phyloP scores from a whole-genome alignment of 2,797 vertebrate species.

The Kryptolebias ocellatus region DNA sequence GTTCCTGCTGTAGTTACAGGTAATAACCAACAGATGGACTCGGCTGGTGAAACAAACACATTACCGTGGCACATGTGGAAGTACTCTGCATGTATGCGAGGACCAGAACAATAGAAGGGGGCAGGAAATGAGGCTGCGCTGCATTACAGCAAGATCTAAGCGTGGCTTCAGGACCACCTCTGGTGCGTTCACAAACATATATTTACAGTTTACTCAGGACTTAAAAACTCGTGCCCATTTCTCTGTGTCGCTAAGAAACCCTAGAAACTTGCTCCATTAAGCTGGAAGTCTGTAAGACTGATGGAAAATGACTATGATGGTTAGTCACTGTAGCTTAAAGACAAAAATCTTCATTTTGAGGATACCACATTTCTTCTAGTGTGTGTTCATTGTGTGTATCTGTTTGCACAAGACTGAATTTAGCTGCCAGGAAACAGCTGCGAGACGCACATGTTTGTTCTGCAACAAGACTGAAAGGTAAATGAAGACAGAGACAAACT shows the following conservation, averaged over 20 bases:
- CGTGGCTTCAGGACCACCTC: constrained; percentile 26
- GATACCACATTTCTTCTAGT: too few species aligned
- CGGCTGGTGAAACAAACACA: constrained; percentile 18
- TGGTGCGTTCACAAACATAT: constrained; percentile 15
- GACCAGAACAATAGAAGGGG: constrained; percentile 55
- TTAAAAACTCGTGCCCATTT: background rate
- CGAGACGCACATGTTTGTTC: too few species aligned
- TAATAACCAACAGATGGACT: constrained; percentile 64
- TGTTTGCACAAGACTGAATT: too few species aligned
- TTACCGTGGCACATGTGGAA: constrained; percentile 69
- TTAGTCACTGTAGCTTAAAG: too few species aligned
- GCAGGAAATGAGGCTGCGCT: constrained; percentile 54
- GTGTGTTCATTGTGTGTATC: too few species aligned
- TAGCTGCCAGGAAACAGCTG: too few species aligned
- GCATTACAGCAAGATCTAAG: constrained; percentile 35
- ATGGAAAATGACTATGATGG: too few species aligned
- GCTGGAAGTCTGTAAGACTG: background rate
- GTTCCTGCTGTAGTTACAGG: constrained; percentile 18
- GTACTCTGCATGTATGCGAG: constrained; percentile 52
- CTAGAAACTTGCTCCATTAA: background rate
- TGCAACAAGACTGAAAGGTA: too few species aligned
- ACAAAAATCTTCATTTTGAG: too few species aligned
- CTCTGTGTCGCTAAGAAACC: background rate
- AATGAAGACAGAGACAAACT: too few species aligned
- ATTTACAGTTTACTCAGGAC: constrained; percentile 8